Base-by-base conservation (phyloP, 2,797 vertebrate genomes). In the Limnodromus scolopaceus region DNA sequence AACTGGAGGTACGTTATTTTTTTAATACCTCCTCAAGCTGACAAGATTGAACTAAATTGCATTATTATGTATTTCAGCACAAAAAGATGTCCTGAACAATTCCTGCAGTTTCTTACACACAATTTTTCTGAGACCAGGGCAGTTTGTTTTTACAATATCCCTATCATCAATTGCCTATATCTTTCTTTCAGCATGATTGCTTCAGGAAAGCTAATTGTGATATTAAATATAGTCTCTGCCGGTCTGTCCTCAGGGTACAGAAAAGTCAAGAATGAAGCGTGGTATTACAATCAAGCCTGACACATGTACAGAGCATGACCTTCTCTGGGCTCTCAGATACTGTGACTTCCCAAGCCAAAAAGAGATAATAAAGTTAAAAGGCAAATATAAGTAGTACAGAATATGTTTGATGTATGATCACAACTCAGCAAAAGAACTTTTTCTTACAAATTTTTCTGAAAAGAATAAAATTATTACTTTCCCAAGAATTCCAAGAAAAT, bases 211-310 rank as follows among this genome's bases (percentile, higher is more conserved):
- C 16, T 96, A 89, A 94, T 87, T 91, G 57, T 72, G 69, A 48
- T 93, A 78, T 83, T 61, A 94, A 46, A 58, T 58, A 69, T 30
- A 87, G 57, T 74, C 74, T 93, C 94, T 74, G 46, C 65, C 78
- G 75, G 53, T 36, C 89, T 96, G 46, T 89, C 89, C 83, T 91
- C 72, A 64, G 87, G 89, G 38, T 36, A 58, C 94, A 95, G 87
- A 75, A 66, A 83, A 87, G 66, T 66, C 64, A 32, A 65, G 85
- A 85, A 70, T 55, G 80, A 95, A 85, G 36, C 87, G 6, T 86
- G 71, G 74, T 54, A 93, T 93, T 95, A 68, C 85, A 95, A 92
- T 96, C 87, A 89, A 76, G 69, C 28, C 38, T 93, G 93, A 96
- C 77, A 81, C 16, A 38, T 16, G 69, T 87, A 77, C 17, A n/a